Evolutionary conservation across 2,888 invertebrate genomes (phyloP).

Genomic region (Noctua janthe): DNA sequence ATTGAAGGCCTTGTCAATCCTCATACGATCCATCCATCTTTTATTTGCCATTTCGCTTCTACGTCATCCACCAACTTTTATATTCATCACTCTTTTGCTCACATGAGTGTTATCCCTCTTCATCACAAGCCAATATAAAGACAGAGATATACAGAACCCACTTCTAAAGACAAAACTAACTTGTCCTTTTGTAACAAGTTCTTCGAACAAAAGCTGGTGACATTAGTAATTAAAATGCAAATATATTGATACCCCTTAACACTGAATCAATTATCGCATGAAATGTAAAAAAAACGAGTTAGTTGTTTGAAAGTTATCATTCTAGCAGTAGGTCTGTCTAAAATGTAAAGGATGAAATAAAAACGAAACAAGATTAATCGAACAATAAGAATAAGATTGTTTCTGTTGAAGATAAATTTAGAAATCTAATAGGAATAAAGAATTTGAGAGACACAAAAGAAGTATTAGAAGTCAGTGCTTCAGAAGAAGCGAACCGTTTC

Average conservation of each 20-base stretch:
- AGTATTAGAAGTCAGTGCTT: background rate
- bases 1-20: background rate
- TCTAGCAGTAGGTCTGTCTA: slow-evolving; percentile 7
- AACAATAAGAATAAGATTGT: slow-evolving; percentile 14
- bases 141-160: background rate
- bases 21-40: background rate
- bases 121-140: background rate
- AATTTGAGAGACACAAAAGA: background rate
- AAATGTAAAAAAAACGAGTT: slow-evolving; percentile 18
- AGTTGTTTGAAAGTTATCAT: slow-evolving; percentile 39
- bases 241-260: slow-evolving; percentile 51
- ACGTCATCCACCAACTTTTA: background rate
- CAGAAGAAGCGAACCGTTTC: slow-evolving; percentile 6
- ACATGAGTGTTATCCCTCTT: no score
- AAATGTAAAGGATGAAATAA: slow-evolving; percentile 8
- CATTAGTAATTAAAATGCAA: slow-evolving; percentile 52
- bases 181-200: slow-evolving; percentile 20
- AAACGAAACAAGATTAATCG: background rate
- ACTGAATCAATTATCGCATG: slow-evolving; percentile 37
- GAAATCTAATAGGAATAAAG: background rate
- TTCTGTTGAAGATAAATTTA: background rate
- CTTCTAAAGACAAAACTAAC: slow-evolving; percentile 12
- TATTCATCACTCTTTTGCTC: no score
- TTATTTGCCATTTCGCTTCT: background rate
- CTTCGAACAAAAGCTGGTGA: slow-evolving; percentile 24